Conservation (phyloP, 2,113 vertebrate species). For the Formicarius rufipectus region DNA sequence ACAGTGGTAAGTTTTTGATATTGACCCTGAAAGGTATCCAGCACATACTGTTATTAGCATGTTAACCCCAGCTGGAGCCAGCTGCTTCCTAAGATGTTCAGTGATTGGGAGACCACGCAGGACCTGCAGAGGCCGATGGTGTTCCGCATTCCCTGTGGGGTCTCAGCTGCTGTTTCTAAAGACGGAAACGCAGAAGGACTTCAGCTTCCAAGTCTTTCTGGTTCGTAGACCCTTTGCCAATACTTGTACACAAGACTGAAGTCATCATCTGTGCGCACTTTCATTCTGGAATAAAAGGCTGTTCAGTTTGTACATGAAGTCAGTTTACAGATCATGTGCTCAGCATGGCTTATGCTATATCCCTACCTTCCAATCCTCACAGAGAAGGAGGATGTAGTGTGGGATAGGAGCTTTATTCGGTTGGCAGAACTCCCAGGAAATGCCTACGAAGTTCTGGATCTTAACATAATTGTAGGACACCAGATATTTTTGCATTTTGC, state of each 20-base stretch:
- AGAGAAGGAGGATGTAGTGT: background rate
- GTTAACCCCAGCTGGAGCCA: background rate
- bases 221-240: background rate
- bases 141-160: background rate
- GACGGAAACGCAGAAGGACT: background rate
- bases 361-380: background rate
- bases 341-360: background rate
- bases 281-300: background rate
- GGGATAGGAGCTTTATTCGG: background rate
- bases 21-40: background rate
- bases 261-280: background rate
- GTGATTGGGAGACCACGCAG: background rate
- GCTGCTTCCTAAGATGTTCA: background rate
- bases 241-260: background rate
- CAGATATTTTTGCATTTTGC: background rate
- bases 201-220: background rate
- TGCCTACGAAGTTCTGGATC: background rate
- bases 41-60: background rate
- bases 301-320: background rate
- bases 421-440: slow-evolving; percentile 34
- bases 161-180: slow-evolving; percentile 49
- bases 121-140: background rate
- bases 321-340: background rate
- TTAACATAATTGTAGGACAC: background rate
- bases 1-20: background rate